Evolutionary conservation across 2,888 invertebrate species (phyloP), one percentile per base, ranked within the genome.

Genomic region (Myopa testacea): DNA sequence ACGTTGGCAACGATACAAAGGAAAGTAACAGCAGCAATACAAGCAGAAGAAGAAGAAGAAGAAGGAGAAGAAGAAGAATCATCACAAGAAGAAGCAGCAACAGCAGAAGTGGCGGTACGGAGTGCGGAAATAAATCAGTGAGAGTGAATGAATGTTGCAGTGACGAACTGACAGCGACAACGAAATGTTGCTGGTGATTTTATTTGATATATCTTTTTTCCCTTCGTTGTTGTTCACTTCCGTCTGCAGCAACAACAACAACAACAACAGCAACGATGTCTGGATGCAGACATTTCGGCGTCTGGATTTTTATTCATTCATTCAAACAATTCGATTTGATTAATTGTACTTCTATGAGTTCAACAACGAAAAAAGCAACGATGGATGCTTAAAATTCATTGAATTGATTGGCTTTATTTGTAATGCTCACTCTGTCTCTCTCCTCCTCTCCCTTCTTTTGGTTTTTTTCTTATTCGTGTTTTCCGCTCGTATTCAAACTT

Each of bases 1-100:
- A 65, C 14, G 65, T 65, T 34, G 65, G 65, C 65, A 65, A 7
- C 37, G 26, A 10, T 8, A 62, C 62, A 62, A 62, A 62, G 62
- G 10, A 62, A 58, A 26, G 26, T 26, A 26, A n/a, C 34, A 10
- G 50, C 50, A 50, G 50, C 50, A 50, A 1, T 1, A 14, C 8
- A 50, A 50, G 3, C 1, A 50, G 8, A 0, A 8, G 50, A 14
- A 1, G 50, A 50, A 50, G 14, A 50, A 19, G 62, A 63, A 12
- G 4, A 26, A n/a, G 62, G 4, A 63, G 26, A 1, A 2, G 16
- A n/a, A 37, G 63, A 58, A 63, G 26, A 1, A 2, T 26, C 62
- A 62, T 3, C 14, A 58, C 58, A 58, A 63, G 26, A 1, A 2
- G 16, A n/a, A 37, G 63, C 37, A 26, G 26, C 4, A 37, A 1